Conservation (phyloP, 37 sponge, comb jelly and placozoan species). For the Cladorhizidae sp. region DNA sequence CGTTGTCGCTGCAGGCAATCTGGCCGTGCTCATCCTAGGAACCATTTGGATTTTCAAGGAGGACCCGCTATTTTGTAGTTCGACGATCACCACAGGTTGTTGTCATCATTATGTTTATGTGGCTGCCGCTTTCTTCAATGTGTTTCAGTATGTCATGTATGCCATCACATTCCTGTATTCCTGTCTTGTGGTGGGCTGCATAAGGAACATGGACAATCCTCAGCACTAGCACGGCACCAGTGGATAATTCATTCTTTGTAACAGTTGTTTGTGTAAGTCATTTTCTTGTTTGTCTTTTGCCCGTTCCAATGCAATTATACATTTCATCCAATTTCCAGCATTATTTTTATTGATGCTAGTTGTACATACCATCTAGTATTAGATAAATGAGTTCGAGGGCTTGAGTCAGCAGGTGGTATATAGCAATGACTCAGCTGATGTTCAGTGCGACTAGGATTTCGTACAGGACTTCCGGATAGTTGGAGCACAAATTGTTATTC, state of each 20-base stretch:
- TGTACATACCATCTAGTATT: no score
- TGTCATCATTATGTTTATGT: conserved; percentile 22
- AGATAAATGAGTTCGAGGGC: no score
- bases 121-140: background rate
- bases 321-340: background rate
- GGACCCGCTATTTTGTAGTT: background rate
- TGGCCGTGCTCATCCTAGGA: conserved; percentile 14
- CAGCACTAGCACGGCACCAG: no score
- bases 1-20: background rate
- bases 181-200: conserved; percentile 4
- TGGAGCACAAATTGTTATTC: no score
- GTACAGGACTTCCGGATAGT: no score
- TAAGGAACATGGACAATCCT: conserved; percentile 7
- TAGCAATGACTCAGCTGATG: no score
- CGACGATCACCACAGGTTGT: background rate
- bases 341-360: no score
- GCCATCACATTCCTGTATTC: conserved; percentile 1
- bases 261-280: no score
- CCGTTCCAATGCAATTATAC: background rate
- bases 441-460: no score
- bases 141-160: conserved; percentile 41
- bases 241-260: no score
- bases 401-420: no score
- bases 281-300: no score
- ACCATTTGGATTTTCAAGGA: conserved; percentile 7